A percentile compares a stretch with the other conserved stretches of the same genome.
phyloP scores from a whole-genome alignment of 2,113 vertebrate species.

The Nycticebus coucang region DNA sequence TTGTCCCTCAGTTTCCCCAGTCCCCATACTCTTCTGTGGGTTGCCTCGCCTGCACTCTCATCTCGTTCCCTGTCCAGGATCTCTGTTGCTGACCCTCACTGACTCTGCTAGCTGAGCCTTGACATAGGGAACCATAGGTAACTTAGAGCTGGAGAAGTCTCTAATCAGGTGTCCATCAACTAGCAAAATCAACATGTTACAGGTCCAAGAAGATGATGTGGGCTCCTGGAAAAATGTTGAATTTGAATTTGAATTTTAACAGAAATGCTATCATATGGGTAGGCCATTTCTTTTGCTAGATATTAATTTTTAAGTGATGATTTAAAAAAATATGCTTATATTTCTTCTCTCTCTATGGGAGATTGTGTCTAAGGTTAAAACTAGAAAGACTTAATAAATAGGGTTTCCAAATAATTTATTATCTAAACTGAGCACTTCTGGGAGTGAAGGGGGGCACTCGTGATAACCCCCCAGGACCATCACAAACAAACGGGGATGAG shows the following conservation, averaged over 20 bases:
- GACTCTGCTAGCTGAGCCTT: background rate
- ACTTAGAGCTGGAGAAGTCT: background rate
- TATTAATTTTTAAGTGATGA: constrained; percentile 24
- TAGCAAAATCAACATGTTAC: background rate
- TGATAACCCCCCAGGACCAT: background rate
- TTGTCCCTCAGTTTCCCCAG: background rate
- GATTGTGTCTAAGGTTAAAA: background rate
- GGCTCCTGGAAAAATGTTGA: background rate
- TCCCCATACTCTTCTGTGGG: background rate
- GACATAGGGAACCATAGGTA: background rate
- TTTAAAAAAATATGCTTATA: background rate
- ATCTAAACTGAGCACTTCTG: background rate
- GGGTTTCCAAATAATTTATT: constrained; percentile 13
- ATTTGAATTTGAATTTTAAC: constrained; percentile 40
- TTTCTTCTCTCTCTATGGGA: constrained; percentile 28
- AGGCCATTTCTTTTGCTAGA: constrained; percentile 26
- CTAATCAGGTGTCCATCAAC: background rate
- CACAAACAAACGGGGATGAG: background rate
- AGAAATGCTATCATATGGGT: background rate
- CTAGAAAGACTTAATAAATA: constrained; percentile 27
- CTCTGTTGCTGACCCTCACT: background rate
- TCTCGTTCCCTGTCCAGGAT: background rate
- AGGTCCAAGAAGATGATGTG: background rate
- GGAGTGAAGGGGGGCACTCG: background rate
- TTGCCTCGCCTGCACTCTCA: too few relatives aligned